Conservation (phyloP, 2,888 invertebrate species). For the Polylopha cassiicola region DNA sequence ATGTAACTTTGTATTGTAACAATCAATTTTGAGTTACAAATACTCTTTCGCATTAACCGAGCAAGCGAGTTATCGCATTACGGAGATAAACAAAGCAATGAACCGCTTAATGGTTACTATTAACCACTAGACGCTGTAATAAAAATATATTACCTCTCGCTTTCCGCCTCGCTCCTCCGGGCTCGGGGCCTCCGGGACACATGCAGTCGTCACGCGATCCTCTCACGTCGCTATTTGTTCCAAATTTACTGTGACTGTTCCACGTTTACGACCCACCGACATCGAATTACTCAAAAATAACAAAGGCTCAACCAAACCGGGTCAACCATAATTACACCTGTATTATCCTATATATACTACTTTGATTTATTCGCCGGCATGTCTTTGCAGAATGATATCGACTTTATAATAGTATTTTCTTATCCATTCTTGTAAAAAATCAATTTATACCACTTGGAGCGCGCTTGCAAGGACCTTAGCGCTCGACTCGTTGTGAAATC, state of each 20-base stretch:
- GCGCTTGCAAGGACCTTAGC: slow-evolving; percentile 35
- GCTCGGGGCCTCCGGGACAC: slow-evolving; percentile 34
- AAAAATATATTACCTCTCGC: slow-evolving; percentile 62
- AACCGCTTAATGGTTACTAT: slow-evolving; percentile 51
- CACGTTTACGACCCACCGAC: too few species aligned
- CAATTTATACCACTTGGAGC: slow-evolving; percentile 35
- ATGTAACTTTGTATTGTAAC: too few species aligned
- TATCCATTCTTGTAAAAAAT: slow-evolving; percentile 28
- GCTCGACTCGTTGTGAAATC: slow-evolving; percentile 42
- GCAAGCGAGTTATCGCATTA: slow-evolving; percentile 3
- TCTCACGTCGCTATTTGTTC: slow-evolving; percentile 48
- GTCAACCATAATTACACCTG: too few species aligned
- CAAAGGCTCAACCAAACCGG: not conserved
- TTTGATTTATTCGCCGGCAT: too few species aligned
- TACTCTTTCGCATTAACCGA: too few species aligned
- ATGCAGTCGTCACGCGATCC: slow-evolving; percentile 50
- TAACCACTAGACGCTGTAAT: slow-evolving; percentile 51
- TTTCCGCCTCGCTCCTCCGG: slow-evolving; percentile 26
- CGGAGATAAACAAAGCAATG: slow-evolving; percentile 52
- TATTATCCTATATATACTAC: too few species aligned
- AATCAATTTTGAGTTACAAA: too few species aligned
- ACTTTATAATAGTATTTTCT: slow-evolving; percentile 5
- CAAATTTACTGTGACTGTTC: slow-evolving; percentile 41
- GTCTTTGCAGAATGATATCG: too few species aligned
- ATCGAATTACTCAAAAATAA: too few species aligned